Evolutionary conservation across 2,113 vertebrate species (phyloP).

Genomic region (Marmota monax): DNA sequence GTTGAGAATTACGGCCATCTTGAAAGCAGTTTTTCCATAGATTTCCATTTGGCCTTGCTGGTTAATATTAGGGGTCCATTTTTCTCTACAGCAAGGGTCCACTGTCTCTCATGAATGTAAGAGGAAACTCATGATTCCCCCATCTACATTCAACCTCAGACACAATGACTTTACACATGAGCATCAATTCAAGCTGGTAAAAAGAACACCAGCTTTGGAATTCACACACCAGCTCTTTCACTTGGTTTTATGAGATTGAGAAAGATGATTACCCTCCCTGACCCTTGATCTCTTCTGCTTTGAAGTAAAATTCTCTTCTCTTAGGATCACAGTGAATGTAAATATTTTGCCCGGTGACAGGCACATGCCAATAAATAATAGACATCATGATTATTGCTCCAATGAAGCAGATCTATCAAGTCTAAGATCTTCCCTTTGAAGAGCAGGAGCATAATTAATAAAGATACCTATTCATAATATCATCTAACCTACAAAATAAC

Average conservation of each 20-base stretch:
- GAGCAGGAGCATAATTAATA: background rate
- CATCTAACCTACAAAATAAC: background rate
- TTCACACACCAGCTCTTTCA: background rate
- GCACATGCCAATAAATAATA: background rate
- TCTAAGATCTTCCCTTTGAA: background rate
- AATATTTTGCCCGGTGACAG: background rate
- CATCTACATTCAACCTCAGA: background rate
- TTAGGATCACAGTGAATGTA: background rate
- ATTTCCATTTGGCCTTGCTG: background rate
- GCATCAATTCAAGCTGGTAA: background rate
- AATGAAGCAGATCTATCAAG: background rate
- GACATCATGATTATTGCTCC: background rate
- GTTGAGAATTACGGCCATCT: background rate
- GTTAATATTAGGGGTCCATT: background rate
- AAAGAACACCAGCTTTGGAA: background rate
- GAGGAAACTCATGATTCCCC: background rate
- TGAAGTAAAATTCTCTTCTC: background rate
- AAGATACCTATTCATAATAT: slow-evolving; percentile 31
- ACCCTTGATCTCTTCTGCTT: background rate
- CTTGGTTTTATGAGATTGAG: slow-evolving; percentile 11
- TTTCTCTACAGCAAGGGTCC: slow-evolving; percentile 30
- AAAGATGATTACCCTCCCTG: background rate
- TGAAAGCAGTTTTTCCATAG: background rate
- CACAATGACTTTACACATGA: background rate
- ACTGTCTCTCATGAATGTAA: background rate